Conservation (phyloP, 2,888 invertebrate genomes). For the Bugulina stolonifera region DNA sequence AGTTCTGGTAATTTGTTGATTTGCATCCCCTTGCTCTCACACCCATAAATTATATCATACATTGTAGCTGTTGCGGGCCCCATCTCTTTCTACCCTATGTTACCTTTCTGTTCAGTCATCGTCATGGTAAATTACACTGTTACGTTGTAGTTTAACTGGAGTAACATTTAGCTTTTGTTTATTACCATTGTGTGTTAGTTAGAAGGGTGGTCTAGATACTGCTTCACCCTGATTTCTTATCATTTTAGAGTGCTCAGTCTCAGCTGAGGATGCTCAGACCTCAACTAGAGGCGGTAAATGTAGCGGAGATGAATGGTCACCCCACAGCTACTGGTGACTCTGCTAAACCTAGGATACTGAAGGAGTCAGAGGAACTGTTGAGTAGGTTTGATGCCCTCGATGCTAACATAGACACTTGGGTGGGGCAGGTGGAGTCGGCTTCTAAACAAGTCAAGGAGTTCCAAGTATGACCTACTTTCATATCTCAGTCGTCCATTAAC, state of each 20-base stretch:
- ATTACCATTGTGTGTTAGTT: too few relatives aligned
- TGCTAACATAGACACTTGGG: slow-evolving; percentile 47
- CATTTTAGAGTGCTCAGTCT: slow-evolving; percentile 8
- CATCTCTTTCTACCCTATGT: too few relatives aligned
- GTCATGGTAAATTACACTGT: too few relatives aligned
- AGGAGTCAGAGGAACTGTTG: slow-evolving; percentile 18
- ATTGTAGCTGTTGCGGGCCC: too few relatives aligned
- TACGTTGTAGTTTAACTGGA: too few relatives aligned
- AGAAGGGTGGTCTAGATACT: too few relatives aligned
- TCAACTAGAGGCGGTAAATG: background rate
- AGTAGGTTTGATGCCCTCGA: slow-evolving; percentile 62
- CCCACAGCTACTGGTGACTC: background rate
- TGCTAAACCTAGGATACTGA: slow-evolving; percentile 9
- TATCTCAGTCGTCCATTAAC: too few relatives aligned
- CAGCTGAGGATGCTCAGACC: background rate
- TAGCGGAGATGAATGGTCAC: background rate
- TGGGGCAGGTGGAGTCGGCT: slow-evolving; percentile 43
- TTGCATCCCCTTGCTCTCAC: background rate
- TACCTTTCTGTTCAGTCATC: too few relatives aligned
- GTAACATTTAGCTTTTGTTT: too few relatives aligned
- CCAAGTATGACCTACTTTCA: slow-evolving; percentile 60
- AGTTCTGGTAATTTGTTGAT: slow-evolving; percentile 14
- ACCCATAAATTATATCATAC: too few relatives aligned
- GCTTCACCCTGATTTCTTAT: too few relatives aligned
- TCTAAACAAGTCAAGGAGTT: slow-evolving; percentile 64